Evolutionary conservation across 2,797 vertebrate genomes (phyloP).

Genomic region (Chiloscyllium punctatum): DNA sequence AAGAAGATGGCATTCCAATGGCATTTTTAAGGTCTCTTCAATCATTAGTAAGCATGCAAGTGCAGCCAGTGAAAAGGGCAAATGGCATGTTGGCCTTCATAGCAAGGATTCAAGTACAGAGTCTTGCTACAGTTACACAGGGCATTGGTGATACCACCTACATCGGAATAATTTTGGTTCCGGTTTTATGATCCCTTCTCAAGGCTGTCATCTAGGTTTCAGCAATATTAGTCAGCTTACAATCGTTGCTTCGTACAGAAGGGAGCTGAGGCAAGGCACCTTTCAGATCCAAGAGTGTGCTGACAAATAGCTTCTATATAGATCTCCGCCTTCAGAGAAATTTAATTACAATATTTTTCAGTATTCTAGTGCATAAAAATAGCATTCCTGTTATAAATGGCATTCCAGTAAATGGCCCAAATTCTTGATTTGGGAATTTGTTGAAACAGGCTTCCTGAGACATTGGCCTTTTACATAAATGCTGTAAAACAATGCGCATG

Average conservation of each 20-base stretch:
- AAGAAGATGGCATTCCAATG: too few relatives aligned
- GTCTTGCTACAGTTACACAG: too few relatives aligned
- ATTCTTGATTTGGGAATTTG: background rate
- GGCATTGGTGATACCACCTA: background rate
- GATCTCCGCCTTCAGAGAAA: background rate
- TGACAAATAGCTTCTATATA: background rate
- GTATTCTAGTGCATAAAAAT: background rate
- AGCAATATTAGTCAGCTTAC: background rate
- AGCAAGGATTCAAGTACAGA: too few relatives aligned
- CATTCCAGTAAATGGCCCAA: background rate
- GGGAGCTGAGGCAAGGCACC: background rate
- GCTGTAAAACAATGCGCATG: background rate
- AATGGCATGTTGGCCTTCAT: background rate
- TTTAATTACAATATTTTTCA: constrained; percentile 5
- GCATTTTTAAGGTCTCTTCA: too few relatives aligned
- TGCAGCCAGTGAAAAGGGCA: too few relatives aligned
- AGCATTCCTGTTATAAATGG: background rate
- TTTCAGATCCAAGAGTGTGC: background rate
- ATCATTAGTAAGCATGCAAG: too few relatives aligned
- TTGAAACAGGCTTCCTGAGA: background rate
- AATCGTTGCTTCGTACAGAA: background rate
- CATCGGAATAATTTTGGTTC: background rate
- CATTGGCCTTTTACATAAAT: too few relatives aligned
- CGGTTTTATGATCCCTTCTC: background rate
- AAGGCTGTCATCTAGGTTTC: background rate